Evolutionary conservation across 2,888 invertebrate species (phyloP), one percentile per base, ranked within the genome.

Genomic region (Polyommatus icarus): DNA sequence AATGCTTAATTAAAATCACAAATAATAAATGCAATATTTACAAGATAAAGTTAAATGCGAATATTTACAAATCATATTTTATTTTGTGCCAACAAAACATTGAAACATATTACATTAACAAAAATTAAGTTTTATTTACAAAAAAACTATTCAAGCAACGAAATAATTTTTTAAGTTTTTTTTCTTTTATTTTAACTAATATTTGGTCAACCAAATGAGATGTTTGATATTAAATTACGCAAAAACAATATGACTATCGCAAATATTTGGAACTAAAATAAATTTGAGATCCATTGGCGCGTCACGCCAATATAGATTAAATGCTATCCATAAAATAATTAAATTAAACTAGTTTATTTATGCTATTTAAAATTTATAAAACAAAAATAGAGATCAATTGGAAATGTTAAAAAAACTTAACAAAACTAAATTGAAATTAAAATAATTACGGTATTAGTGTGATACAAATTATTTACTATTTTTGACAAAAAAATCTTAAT

Each of bases 11-110:
- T 81, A 85, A 85, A 87, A 91, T 90, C 91, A 91, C 91, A 91
- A 90, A 91, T 84, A 84, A 87, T 91, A 93, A 93, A 93, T 93
- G 93, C 93, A 91, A 89, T 92, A 92, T 93, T 91, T 92, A 93
- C 91, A 92, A 78, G 84, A 82, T 81, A 82, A 84, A 85, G 24
- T n/a, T 54, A 24, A 54, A 75, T 75, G 54, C 12, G 29, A 29
- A 54, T 75, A 75, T 75, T 54, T 54, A 75, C 75, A 75, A 75
- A 75, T 75, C 75, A 75, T 75, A 54, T 75, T 72, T 29, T 32
- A 75, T 32, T 75, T 75, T 50, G 50, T 77, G 57, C 40, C 24
- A 91, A 90, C 88, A 88, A 84, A 89, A 88, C 85, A 86, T 84
- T 82, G 83, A 87, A 86, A 87, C 73, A 83, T 82, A 82, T 80